Evolutionary conservation across 2,797 vertebrate genomes (phyloP), one percentile per base, ranked within the genome.

Genomic region (Phrynocephalus forsythii): DNA sequence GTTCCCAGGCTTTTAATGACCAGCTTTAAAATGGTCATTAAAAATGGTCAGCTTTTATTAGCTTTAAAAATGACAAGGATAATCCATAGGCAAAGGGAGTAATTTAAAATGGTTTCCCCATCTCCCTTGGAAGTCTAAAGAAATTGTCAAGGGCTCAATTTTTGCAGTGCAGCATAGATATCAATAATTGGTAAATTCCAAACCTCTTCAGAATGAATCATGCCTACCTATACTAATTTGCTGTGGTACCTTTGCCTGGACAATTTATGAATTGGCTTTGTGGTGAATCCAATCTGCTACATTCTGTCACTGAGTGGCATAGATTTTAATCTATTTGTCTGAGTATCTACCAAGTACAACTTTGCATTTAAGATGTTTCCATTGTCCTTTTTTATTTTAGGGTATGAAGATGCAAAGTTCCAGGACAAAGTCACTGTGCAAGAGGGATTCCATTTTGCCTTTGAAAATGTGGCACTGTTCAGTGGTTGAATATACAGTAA

Each of bases 401-500:
- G 66, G 69, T 84, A 76, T 0, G 44, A 28, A 86, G 69, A 38
- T 18, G 50, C 38, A 83, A 66, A 72, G 48, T 82, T 76, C 89
- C 26, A 0, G 6, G 88, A 87, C 72, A 44, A 38, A 30, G n/a
- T n/a, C 22, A 13, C 5, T 3, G 6, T 83, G 33, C 86, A 67
- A 15, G 13, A n/a, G 77, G 71, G 87, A 68, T 93, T 83, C 78
- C 52, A 0, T 26, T 86, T 63, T 79, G 6, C 28, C 38, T 79
- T 1, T 9, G 22, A 73, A 86, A 80, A 20, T 28, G 71, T 93
- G 11, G 50, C 52, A 76, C 69, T 89, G 92, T 91, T 80, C 77
- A 89, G 80, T 75, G 18, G 26, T 85, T 86, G 81, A 22, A 85
- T 85, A 86, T 87, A 67, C 38, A 66, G 71, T 93, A 63, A 95